Evolutionary conservation across 1,140 invertebrate species (phyloP).

Genomic region (Tetranychus urticae): DNA sequence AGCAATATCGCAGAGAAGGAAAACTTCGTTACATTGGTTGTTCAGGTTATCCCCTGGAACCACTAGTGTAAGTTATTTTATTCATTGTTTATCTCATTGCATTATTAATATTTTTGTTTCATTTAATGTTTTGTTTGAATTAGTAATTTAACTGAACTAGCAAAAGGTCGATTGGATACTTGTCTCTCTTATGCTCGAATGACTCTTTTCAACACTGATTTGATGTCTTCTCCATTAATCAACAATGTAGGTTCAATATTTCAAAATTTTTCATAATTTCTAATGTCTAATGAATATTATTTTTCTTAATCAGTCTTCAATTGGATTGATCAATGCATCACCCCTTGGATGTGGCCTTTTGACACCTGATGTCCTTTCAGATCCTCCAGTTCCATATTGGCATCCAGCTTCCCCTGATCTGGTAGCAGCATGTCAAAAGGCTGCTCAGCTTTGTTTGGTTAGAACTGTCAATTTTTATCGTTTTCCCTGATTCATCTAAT

Average conservation of each 20-base stretch:
- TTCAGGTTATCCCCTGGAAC: conserved; percentile 57
- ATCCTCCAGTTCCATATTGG: conserved; percentile 32
- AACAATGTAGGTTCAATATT: conserved; percentile 26
- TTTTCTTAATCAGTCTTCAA: conserved; percentile 21
- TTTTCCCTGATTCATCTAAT: no score
- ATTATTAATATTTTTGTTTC: background rate
- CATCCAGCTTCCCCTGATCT: conserved; percentile 46
- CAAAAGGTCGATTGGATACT: conserved; percentile 37
- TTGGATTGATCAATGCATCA: conserved; percentile 61
- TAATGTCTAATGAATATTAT: conserved; percentile 23
- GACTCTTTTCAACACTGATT: conserved; percentile 48
- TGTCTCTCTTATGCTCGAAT: conserved; percentile 53
- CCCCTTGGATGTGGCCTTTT: conserved; percentile 54
- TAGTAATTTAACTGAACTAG: conserved; percentile 37
- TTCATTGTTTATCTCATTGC: background rate
- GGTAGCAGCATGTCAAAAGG: conserved; percentile 28
- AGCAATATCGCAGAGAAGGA: conserved; percentile 24
- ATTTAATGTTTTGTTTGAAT: conserved; percentile 2
- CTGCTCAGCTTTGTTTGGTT: conserved; percentile 20
- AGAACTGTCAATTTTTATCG: background rate
- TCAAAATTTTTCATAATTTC: background rate
- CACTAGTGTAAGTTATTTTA: conserved; percentile 28
- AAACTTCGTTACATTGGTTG: conserved; percentile 61
- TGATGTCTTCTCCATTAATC: conserved; percentile 47
- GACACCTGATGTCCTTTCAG: conserved; percentile 25